Evolutionary conservation across 1,140 invertebrate species (phyloP).

Genomic region (Cyrtorhinus lividipennis): DNA sequence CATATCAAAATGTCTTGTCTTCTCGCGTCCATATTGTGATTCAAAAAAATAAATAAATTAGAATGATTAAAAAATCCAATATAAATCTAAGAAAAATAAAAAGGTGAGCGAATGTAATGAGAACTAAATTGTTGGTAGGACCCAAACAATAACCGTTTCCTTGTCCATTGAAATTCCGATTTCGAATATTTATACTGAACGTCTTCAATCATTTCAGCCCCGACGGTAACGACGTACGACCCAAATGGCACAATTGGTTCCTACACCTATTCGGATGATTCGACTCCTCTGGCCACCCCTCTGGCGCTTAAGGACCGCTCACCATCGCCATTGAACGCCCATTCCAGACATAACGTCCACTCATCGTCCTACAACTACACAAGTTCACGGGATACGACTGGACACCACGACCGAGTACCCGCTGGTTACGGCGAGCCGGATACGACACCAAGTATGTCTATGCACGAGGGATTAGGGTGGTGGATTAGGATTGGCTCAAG

Average conservation of each 20-base stretch:
- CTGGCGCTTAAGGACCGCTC: conserved; percentile 11
- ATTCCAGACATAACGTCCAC: neutral
- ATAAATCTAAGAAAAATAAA: too few relatives aligned
- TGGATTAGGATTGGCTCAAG: too few relatives aligned
- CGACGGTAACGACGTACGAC: conserved; percentile 1
- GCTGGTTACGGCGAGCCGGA: neutral
- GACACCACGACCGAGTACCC: neutral
- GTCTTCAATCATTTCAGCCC: neutral
- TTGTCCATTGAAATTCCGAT: too few relatives aligned
- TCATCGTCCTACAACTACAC: neutral
- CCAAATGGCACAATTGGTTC: neutral
- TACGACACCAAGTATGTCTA: neutral
- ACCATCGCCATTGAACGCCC: conserved; percentile 13
- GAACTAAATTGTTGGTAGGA: too few relatives aligned
- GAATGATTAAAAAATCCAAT: too few relatives aligned
- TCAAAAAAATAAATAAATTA: too few relatives aligned
- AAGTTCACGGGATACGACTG: neutral
- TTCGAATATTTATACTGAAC: too few relatives aligned
- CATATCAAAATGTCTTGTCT: too few relatives aligned
- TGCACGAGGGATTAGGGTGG: too few relatives aligned
- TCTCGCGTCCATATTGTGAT: too few relatives aligned
- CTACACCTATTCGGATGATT: conserved; percentile 2
- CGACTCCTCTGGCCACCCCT: neutral
- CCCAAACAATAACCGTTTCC: too few relatives aligned
- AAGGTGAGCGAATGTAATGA: too few relatives aligned